Evolutionary conservation across 2,113 vertebrate species (phyloP).

Genomic region (Beaufortia kweichowensis): DNA sequence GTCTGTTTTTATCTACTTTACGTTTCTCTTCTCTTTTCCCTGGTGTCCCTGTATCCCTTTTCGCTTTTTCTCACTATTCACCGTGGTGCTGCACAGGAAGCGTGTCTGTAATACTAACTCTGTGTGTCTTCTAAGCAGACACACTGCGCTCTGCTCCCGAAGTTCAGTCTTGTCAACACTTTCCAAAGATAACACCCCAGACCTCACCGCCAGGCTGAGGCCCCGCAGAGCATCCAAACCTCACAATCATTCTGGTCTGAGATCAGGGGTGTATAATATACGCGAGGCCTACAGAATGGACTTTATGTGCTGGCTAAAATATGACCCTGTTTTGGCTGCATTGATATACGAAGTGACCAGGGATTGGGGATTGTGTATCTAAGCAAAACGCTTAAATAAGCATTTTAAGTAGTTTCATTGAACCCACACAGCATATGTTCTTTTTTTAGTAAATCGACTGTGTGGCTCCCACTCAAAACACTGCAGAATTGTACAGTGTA

Average conservation of each 20-base stretch:
- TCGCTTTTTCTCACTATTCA: slow-evolving; percentile 54
- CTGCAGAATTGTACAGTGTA: slow-evolving; percentile 26
- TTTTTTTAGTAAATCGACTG: slow-evolving; percentile 15
- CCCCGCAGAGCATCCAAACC: slow-evolving; percentile 56
- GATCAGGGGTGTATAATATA: slow-evolving; percentile 25
- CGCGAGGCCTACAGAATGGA: neutral
- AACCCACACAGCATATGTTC: slow-evolving; percentile 1
- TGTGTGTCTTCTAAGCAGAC: slow-evolving; percentile 65
- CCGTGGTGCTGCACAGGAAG: slow-evolving; percentile 46
- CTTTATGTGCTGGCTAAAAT: neutral
- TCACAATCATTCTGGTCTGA: slow-evolving; percentile 12
- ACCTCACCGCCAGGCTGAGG: slow-evolving; percentile 76
- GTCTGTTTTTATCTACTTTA: slow-evolving; percentile 10
- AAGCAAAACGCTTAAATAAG: slow-evolving; percentile 25
- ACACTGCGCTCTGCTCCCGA: slow-evolving; percentile 72
- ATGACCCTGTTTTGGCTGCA: neutral
- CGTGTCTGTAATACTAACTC: slow-evolving; percentile 53
- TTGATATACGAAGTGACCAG: slow-evolving; percentile 6
- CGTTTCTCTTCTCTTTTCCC: slow-evolving; percentile 26
- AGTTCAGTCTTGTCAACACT: slow-evolving; percentile 82
- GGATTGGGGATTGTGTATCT: neutral
- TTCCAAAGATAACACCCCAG: slow-evolving; percentile 83
- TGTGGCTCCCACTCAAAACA: slow-evolving; percentile 15
- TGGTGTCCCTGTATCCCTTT: slow-evolving; percentile 1
- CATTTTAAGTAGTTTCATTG: slow-evolving; percentile 15